Evolutionary conservation across 2,113 vertebrate species (phyloP).

Genomic region (Aramus guarauna): DNA sequence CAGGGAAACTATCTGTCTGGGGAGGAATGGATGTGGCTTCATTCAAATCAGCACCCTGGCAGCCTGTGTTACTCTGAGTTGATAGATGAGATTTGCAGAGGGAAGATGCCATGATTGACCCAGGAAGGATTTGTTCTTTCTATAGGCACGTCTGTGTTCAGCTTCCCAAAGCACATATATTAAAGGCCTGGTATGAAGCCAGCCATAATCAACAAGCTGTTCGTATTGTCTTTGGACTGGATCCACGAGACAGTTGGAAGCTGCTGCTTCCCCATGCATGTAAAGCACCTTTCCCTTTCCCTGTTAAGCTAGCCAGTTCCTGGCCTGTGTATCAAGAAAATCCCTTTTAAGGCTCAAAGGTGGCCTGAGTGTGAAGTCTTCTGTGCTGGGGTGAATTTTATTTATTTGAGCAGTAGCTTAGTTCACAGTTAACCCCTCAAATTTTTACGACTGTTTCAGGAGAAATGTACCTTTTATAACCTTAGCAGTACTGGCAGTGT

Average conservation of each 20-base stretch:
- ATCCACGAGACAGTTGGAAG: not conserved
- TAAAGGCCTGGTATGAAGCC: not conserved
- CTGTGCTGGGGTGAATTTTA: not conserved
- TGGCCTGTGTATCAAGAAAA: not conserved
- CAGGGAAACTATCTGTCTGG: accelerated
- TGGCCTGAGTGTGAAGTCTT: not conserved
- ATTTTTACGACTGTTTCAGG: not conserved
- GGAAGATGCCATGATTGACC: not conserved
- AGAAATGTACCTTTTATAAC: not conserved
- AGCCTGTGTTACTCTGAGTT: not conserved
- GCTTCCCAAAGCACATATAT: not conserved
- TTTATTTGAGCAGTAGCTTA: not conserved
- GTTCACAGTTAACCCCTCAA: not conserved
- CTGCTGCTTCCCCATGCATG: not conserved
- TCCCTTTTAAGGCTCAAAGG: not conserved
- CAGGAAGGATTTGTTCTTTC: not conserved
- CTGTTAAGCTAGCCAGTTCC: not conserved
- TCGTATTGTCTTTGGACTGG: not conserved
- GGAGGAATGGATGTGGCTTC: not conserved
- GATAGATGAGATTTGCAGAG: not conserved
- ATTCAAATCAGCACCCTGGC: not conserved
- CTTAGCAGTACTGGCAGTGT: not conserved
- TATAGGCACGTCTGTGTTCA: not conserved
- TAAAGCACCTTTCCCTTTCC: not conserved
- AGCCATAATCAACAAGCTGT: not conserved